A percentile compares a stretch with the other conserved stretches of the same genome.
These are phyloP conservation scores for Solenopsis fugax DNA, from an alignment of 1,140 invertebrate genomes.

Conservation along the genomic window DNA sequence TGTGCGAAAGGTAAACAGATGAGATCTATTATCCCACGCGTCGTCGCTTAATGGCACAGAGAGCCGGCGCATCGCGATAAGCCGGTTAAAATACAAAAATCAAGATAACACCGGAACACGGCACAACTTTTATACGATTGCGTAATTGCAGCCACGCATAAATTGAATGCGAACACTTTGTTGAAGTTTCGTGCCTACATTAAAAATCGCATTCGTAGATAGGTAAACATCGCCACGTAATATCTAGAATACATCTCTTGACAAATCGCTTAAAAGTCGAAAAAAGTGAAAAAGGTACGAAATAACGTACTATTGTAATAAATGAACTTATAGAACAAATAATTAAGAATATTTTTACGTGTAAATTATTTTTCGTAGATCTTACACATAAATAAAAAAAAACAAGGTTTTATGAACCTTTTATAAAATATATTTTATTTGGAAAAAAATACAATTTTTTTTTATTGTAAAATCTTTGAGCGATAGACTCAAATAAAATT, in stretches of 20 bases:
- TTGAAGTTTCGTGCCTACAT: neutral
- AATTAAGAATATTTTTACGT: neutral
- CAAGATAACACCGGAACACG: constrained; percentile 50
- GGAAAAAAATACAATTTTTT: no score
- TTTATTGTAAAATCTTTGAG: no score
- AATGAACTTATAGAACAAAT: neutral
- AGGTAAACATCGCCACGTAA: neutral
- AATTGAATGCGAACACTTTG: constrained; percentile 17
- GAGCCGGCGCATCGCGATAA: constrained; percentile 46
- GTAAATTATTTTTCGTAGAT: neutral
- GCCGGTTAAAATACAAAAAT: constrained; percentile 56
- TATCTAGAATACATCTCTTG: neutral
- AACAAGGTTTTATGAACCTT: no score
- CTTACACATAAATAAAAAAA: no score
- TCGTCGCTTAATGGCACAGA: constrained; percentile 58
- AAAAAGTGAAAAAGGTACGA: neutral
- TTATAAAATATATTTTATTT: no score
- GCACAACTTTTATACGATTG: constrained; percentile 38
- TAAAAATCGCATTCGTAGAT: constrained; percentile 15
- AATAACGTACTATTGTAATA: neutral
- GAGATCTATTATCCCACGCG: constrained; percentile 64
- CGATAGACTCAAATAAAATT: no score
- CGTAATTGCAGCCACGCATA: constrained; percentile 31
- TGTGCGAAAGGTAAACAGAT: constrained; percentile 47
- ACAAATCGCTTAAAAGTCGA: neutral